These are phyloP conservation scores for Cochlearius cochlearius DNA, from an alignment of 2,113 vertebrate species.

Conservation along the genomic window DNA sequence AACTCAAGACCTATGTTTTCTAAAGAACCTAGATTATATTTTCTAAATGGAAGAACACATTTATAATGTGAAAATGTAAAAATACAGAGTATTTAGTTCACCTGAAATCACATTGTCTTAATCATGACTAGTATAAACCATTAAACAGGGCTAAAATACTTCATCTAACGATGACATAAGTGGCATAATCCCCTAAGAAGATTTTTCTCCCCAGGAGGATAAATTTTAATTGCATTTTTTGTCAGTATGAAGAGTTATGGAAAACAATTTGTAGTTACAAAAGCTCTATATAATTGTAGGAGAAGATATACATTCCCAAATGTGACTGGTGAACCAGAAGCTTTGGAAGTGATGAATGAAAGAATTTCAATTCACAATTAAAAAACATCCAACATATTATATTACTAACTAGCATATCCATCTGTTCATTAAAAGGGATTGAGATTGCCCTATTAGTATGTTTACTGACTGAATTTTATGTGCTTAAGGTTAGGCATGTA, in stretches of 20 bases:
- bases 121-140: neutral
- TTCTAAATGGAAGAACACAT: neutral
- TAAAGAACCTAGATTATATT: neutral
- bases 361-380: neutral
- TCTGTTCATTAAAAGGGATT: neutral
- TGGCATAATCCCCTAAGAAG: neutral
- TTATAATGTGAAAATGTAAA: neutral
- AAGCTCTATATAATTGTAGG: neutral
- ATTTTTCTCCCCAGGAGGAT: neutral
- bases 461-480: neutral
- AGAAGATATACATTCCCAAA: neutral
- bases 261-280: neutral
- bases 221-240: slow-evolving; percentile 14
- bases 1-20: neutral
- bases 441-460: neutral
- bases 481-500: neutral
- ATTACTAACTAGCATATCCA: neutral
- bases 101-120: neutral
- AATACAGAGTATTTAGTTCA: neutral
- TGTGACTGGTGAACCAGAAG: neutral
- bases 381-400: neutral
- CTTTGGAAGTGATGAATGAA: neutral
- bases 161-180: neutral
- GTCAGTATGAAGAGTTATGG: neutral
- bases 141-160: neutral